Conservation (phyloP, 2,888 invertebrate genomes). For the Pristionchus fissidentatus region DNA sequence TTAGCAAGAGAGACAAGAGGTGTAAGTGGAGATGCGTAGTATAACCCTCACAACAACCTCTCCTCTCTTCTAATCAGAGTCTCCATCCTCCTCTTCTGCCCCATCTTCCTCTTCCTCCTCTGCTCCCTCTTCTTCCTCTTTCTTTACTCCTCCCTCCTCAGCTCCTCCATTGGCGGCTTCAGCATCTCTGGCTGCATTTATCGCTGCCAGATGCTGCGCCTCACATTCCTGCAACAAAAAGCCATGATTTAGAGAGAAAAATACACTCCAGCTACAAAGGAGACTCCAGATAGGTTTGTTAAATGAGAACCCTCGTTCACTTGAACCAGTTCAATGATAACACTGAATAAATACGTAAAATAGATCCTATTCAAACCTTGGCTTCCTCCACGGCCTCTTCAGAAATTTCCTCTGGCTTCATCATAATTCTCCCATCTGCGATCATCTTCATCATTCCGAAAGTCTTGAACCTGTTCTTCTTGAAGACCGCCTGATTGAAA, state of each 20-base stretch:
- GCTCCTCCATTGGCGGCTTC: background rate
- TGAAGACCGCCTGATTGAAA: conserved; percentile 19
- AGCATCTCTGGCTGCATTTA: conserved; percentile 13
- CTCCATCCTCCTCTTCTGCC: background rate
- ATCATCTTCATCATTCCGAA: conserved; percentile 44
- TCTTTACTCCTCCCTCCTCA: background rate
- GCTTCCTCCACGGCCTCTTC: conserved; percentile 3
- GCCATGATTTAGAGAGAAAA: too few species aligned
- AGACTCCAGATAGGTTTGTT: too few species aligned
- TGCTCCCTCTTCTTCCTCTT: background rate
- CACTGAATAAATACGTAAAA: background rate
- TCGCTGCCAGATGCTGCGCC: background rate
- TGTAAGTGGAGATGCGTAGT: conserved; percentile 25
- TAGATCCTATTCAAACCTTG: too few species aligned
- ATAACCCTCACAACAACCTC: conserved; percentile 4
- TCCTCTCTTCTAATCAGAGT: conserved; percentile 12
- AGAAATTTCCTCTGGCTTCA: conserved; percentile 2
- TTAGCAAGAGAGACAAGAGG: conserved; percentile 4
- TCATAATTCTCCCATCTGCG: background rate
- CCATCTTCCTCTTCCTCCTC: background rate
- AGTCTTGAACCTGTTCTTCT: conserved; percentile 10
- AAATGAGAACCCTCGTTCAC: too few species aligned
- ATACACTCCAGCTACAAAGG: too few species aligned
- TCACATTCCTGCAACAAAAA: background rate
- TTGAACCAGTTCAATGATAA: background rate